These are phyloP conservation scores for Hydropsyche tenuis DNA, from an alignment of 1,140 invertebrate genomes.

Conservation along the genomic window DNA sequence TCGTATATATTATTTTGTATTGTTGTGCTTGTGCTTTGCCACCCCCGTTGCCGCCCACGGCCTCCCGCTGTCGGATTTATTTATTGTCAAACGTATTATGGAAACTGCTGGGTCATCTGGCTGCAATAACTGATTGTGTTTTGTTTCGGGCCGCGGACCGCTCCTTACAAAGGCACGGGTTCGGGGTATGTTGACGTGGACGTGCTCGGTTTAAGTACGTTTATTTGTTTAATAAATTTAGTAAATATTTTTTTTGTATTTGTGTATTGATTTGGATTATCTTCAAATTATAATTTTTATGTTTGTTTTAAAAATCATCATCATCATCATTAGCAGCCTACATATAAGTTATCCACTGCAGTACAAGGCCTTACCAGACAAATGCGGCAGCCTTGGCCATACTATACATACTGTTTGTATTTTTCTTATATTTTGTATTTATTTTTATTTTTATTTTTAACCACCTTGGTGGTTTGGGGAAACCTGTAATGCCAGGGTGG, in stretches of 20 bases:
- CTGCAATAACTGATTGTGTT: slow-evolving; percentile 51
- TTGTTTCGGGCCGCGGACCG: slow-evolving; percentile 49
- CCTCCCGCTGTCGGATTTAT: slow-evolving; percentile 43
- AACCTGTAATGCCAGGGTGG: too few relatives aligned
- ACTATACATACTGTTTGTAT: too few relatives aligned
- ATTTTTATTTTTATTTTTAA: too few relatives aligned
- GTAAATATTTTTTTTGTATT: background rate
- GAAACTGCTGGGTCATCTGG: slow-evolving; percentile 48
- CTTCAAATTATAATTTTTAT: too few relatives aligned
- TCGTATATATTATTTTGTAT: too few relatives aligned
- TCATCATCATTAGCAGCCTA: too few relatives aligned
- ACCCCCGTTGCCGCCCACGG: background rate
- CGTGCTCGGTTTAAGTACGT: background rate
- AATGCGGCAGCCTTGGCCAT: too few relatives aligned
- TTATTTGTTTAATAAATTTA: background rate
- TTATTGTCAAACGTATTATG: slow-evolving; percentile 51
- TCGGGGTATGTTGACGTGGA: slow-evolving; percentile 24
- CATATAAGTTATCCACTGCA: too few relatives aligned
- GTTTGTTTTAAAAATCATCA: too few relatives aligned
- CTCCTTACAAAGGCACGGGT: slow-evolving; percentile 28
- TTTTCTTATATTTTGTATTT: too few relatives aligned
- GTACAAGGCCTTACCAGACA: too few relatives aligned
- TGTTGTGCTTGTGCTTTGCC: background rate
- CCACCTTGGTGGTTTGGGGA: too few relatives aligned
- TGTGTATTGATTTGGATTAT: background rate